These are phyloP conservation scores for Melanerpes aurifrons DNA, from an alignment of 2,113 vertebrate species.

Conservation along the genomic window DNA sequence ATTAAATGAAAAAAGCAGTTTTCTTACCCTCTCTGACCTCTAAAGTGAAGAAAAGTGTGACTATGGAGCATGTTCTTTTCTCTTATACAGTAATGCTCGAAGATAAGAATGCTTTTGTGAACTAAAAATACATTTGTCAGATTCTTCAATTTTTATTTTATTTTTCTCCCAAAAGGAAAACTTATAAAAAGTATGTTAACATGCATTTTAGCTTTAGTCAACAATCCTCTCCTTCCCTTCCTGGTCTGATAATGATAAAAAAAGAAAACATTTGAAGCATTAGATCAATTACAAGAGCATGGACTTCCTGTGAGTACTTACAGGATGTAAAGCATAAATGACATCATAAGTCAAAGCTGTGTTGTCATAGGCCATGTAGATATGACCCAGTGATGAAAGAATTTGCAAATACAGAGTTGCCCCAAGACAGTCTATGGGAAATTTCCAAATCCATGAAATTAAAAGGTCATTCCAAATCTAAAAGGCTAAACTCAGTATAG, in stretches of 20 bases:
- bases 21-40: conserved; percentile 50
- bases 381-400: not conserved
- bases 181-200: not conserved
- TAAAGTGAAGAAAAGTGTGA: conserved; percentile 41
- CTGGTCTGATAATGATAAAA: not conserved
- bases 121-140: not conserved
- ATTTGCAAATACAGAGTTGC: not conserved
- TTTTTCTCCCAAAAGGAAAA: not conserved
- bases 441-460: not conserved
- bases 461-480: not conserved
- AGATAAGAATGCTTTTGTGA: conserved; percentile 15
- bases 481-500: not conserved
- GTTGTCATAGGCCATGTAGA: not conserved
- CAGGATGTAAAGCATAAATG: not conserved
- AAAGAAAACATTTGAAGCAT: not conserved
- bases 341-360: not conserved
- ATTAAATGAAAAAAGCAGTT: conserved; percentile 59
- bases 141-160: not conserved
- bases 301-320: not conserved
- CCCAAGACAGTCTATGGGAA: not conserved
- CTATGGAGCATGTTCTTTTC: not conserved
- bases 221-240: not conserved
- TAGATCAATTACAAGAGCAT: not conserved
- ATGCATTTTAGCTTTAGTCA: not conserved
- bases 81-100: conserved; percentile 22